These are phyloP conservation scores for Cataglyphis albicans DNA, from an alignment of 2,888 invertebrate genomes.

Conservation along the genomic window DNA sequence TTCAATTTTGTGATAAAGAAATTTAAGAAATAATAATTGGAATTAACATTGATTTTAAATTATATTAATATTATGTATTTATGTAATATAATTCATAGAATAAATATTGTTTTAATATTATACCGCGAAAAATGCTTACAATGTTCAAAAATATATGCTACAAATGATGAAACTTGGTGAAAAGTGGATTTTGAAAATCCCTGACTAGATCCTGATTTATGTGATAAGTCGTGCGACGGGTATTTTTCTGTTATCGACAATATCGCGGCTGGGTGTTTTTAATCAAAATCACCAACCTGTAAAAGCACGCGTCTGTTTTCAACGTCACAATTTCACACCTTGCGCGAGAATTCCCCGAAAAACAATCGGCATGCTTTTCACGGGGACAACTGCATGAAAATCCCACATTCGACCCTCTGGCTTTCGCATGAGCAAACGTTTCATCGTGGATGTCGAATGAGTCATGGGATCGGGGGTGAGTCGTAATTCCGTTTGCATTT, in stretches of 20 bases:
- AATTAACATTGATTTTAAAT: constrained; percentile 7
- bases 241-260: constrained; percentile 35
- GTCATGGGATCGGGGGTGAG: constrained; percentile 55
- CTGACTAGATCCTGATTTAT: constrained; percentile 25
- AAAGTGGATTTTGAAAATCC: constrained; percentile 16
- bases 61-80: background rate
- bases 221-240: constrained; percentile 15
- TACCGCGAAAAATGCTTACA: background rate
- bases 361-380: constrained; percentile 50
- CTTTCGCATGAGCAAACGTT: constrained; percentile 48
- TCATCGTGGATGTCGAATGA: constrained; percentile 54
- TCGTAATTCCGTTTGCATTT: constrained; percentile 57
- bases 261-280: constrained; percentile 27
- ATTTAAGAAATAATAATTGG: background rate
- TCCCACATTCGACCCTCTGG: constrained; percentile 50
- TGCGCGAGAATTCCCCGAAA: constrained; percentile 44
- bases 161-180: background rate
- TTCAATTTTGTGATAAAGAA: background rate
- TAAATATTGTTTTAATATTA: background rate
- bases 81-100: background rate
- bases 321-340: constrained; percentile 47
- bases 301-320: constrained; percentile 37
- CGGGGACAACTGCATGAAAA: constrained; percentile 48
- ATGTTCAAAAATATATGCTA: background rate
- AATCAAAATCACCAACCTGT: constrained; percentile 32